Base-by-base conservation (phyloP, 1,140 invertebrate species). In the Sarcophaga peregrina region DNA sequence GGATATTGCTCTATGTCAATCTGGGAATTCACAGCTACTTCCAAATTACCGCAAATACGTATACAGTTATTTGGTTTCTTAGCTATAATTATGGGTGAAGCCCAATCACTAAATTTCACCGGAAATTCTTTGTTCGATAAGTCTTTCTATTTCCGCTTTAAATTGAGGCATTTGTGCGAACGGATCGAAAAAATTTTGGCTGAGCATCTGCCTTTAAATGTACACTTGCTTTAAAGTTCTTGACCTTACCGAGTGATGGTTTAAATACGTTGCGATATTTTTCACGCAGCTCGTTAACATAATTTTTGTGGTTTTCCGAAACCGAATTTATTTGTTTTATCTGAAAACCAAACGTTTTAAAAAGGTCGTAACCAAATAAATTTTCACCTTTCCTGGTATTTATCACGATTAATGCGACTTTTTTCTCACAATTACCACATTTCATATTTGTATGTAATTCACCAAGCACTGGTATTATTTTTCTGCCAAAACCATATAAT, bases 161-260 rank as follows among this genome's bases (percentile, higher is more conserved):
- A 88, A 85, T 82, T 85, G 84, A 47, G 83, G 76, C 81, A 85
- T 84, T 81, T 87, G 83, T 45, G 86, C 84, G 83, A 84, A 88
- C 68, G 87, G 87, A 68, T 25, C 80, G 15, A 58, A 46, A 82
- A 83, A 83, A 83, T 48, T 54, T 82, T 45, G 82, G 73, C 15
- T 13, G 10, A 50, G 62, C 82, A 37, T 81, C 37, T n/a, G 15
- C 15, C 73, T 82, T 84, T 78, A 82, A 68, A 58, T 9, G 50
- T 20, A 82, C 6, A 47, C 13, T 46, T 5, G 83, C 76, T 58
- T 81, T 81, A 76, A 83, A 54, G 17, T 74, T 8, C 17, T 83
- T 82, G 6, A 81, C 25, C 15, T 68, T 81, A 58, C 83, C 83
- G 25, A 83, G 52, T 3, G 62, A 15, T 45, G 46, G 58, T n/a